Evolutionary conservation across 2,113 vertebrate genomes (phyloP).

Genomic region (Pluvialis apricaria): DNA sequence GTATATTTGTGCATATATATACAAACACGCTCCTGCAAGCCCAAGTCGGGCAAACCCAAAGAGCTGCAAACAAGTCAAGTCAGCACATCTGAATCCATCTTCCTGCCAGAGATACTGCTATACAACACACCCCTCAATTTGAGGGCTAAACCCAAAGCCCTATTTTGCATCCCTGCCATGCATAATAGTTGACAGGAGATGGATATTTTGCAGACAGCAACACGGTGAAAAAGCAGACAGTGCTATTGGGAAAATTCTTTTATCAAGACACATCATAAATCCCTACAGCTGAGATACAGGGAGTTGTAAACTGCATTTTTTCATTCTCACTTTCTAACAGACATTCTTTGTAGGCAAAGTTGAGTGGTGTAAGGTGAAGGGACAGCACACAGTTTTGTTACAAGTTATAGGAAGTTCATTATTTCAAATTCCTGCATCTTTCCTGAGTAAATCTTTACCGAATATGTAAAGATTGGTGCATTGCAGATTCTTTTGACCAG

Average conservation of each 20-base stretch:
- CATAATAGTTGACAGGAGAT: not conserved
- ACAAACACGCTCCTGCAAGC: not conserved
- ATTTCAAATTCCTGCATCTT: not conserved
- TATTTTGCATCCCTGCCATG: not conserved
- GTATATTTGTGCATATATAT: not conserved
- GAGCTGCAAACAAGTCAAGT: not conserved
- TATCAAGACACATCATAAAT: not conserved
- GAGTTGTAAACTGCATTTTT: not conserved
- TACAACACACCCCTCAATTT: not conserved
- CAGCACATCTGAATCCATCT: not conserved
- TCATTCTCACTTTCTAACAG: not conserved
- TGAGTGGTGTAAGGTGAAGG: not conserved
- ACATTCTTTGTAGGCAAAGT: not conserved
- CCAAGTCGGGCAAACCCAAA: not conserved
- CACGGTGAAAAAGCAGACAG: not conserved
- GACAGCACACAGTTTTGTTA: not conserved
- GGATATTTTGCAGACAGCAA: not conserved
- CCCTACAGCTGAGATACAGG: not conserved
- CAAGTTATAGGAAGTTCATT: not conserved
- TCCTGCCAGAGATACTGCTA: not conserved
- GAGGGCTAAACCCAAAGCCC: not conserved
- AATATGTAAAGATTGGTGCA: not conserved
- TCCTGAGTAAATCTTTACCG: not conserved
- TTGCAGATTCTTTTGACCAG: constrained; percentile 9
- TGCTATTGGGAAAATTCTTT: not conserved